Percentiles rank a stretch among this genome's conserved stretches.
phyloP scores from a whole-genome alignment of 2,797 vertebrate genomes.

The Steatocranus sp. region DNA sequence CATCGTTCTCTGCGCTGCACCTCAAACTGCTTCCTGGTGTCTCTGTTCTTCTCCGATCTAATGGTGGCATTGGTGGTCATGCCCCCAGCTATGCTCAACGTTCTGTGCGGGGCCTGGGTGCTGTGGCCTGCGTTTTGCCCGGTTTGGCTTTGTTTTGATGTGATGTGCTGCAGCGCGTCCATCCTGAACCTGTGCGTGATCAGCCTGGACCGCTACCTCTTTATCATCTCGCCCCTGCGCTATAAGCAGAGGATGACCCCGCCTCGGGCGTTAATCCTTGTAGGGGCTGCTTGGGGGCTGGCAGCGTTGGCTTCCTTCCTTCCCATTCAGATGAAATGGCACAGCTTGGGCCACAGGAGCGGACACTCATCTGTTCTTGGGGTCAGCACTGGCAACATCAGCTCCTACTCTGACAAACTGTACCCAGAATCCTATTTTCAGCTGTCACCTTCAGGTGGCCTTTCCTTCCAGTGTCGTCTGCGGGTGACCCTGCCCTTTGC shows the following conservation, averaged over 20 bases:
- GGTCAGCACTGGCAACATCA: conserved; percentile 36
- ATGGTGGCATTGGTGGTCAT: conserved; percentile 98
- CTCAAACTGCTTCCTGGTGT: conserved; percentile 96
- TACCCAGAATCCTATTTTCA: conserved; percentile 71
- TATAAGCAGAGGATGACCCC: conserved; percentile 96
- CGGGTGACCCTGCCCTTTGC: conserved; percentile 91
- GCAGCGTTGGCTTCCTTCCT: conserved; percentile 90
- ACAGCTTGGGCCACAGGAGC: conserved; percentile 74
- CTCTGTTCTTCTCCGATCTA: conserved; percentile 93
- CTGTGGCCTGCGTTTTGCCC: conserved; percentile 86
- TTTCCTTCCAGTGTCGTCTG: conserved; percentile 84
- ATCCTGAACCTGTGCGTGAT: conserved; percentile 97
- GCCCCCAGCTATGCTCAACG: conserved; percentile 95
- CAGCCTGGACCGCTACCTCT: conserved; percentile 95
- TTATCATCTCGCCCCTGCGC: conserved; percentile 92
- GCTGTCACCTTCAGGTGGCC: conserved; percentile 43
- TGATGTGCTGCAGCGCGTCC: conserved; percentile 98
- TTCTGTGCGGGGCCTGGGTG: conserved; percentile 90
- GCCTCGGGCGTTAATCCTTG: conserved; percentile 81
- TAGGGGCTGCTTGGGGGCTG: conserved; percentile 87
- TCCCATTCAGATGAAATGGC: conserved; percentile 96
- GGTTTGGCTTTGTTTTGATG: conserved; percentile 93
- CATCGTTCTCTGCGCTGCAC: conserved; percentile 94
- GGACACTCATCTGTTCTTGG: conserved; percentile 11
- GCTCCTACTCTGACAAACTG: conserved; percentile 45